These are phyloP conservation scores for Catharus ustulatus DNA, from an alignment of 2,797 vertebrate genomes.

Conservation along the genomic window DNA sequence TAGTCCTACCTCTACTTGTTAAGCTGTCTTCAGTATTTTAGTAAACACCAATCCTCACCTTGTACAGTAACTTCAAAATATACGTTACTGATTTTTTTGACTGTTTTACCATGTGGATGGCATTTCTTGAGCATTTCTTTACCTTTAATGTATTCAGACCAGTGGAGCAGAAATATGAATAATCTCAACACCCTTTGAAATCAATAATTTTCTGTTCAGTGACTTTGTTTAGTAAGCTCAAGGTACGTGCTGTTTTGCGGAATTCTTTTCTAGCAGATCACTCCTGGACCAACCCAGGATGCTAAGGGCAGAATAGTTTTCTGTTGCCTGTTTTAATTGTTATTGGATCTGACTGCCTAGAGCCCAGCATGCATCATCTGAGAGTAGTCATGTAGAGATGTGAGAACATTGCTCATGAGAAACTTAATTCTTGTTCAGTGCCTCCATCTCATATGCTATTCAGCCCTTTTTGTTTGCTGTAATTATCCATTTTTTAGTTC, in stretches of 20 bases:
- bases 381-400: neutral
- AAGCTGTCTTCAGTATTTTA: neutral
- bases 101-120: neutral
- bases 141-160: neutral
- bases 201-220: conserved; percentile 2
- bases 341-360: neutral
- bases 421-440: neutral
- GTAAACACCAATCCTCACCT: neutral
- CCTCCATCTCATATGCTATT: neutral
- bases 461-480: neutral
- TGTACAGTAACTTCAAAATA: neutral
- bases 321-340: neutral
- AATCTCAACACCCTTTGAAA: neutral
- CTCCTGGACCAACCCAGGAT: neutral
- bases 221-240: neutral
- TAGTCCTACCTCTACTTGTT: neutral
- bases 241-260: neutral
- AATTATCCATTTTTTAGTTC: neutral
- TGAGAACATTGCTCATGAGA: neutral
- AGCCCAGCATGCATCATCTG: neutral
- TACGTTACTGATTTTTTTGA: neutral
- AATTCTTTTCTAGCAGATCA: neutral
- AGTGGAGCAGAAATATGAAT: neutral
- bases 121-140: neutral
- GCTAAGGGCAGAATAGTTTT: neutral